Percentiles rank a stretch among this genome's conserved stretches.
Evolutionary conservation across 2,888 invertebrate genomes (phyloP).

Genomic region (Zootermopsis nevadensis): DNA sequence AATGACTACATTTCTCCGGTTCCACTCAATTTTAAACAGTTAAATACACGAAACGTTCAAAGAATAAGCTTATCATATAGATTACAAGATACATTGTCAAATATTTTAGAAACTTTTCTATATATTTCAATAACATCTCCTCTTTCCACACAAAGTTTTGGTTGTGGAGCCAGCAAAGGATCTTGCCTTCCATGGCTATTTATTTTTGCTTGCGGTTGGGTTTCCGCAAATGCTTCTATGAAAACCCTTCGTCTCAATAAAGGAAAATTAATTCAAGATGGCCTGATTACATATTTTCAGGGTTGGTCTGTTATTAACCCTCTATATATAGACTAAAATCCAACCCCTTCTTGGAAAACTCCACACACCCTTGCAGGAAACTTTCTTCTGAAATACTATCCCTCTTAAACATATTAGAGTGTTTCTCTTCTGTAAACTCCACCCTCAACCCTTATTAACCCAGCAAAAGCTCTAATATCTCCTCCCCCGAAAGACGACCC

Average conservation of each 20-base stretch:
- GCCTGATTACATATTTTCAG: constrained; percentile 27
- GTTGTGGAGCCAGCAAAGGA: too few species aligned
- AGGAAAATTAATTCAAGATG: constrained; percentile 12
- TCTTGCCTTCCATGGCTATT: too few species aligned
- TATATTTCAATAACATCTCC: too few species aligned
- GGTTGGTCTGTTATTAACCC: constrained; percentile 9
- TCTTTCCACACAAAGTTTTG: too few species aligned
- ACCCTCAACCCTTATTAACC: constrained; percentile 26
- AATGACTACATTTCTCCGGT: too few species aligned
- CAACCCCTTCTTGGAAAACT: neutral
- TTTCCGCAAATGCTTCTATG: neutral
- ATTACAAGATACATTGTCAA: too few species aligned
- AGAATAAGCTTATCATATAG: too few species aligned
- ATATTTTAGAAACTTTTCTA: too few species aligned
- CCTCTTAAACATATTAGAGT: constrained; percentile 15
- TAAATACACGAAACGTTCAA: too few species aligned
- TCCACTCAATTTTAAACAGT: too few species aligned
- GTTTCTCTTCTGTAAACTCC: constrained; percentile 12
- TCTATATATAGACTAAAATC: constrained; percentile 1
- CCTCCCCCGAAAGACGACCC: neutral
- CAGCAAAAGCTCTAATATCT: neutral
- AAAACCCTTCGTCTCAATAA: neutral
- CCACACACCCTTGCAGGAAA: neutral
- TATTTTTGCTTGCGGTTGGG: neutral
- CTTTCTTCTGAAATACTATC: constrained; percentile 5